Evolutionary conservation across 1,140 invertebrate genomes (phyloP), one percentile per base, ranked within the genome.

Genomic region (Conus ventricosus): DNA sequence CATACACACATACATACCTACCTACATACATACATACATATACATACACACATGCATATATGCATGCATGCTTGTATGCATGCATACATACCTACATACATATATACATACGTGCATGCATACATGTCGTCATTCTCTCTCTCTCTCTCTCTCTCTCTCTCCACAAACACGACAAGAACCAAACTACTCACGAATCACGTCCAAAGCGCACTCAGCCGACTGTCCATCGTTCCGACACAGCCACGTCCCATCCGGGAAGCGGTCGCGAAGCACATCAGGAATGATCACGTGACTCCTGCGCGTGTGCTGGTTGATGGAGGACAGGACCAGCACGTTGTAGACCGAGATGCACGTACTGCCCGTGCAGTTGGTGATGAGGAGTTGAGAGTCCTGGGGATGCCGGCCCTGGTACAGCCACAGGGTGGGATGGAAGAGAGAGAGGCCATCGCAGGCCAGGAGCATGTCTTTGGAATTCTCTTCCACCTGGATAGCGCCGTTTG

Each of bases 151-250:
- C 20, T 76, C 8, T 76, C 71, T 76, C 23, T 25, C 1, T 76
- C 25, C 20, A 8, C 71, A 25, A 76, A 17, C n/a, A 76, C 13
- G 20, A 76, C 8, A 76, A 76, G 1, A 0, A 23, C 13, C 13
- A 76, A 8, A 17, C 71, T 20, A 76, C 20, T 76, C 23, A 23
- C 71, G 25, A 76, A n/a, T 25, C 20, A n/a, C 25, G n/a, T 76
- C 25, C 25, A n/a, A 76, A 23, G 8, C 71, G 71, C 71, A 76
- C 71, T 76, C 17, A 25, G 71, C 71, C 20, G 25, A 76, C 8
- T 13, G 23, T 7, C 55, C 80, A 23, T 63, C 78, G 20, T 90
- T 91, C 84, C 51, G 20, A 23, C 71, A 76, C 60, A 11, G 17
- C 60, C 60, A 63, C 10, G 10, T 11, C 17, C 60, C 60, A 20